Conservation (phyloP, 2,888 invertebrate genomes). For the Griposia aprilina region DNA sequence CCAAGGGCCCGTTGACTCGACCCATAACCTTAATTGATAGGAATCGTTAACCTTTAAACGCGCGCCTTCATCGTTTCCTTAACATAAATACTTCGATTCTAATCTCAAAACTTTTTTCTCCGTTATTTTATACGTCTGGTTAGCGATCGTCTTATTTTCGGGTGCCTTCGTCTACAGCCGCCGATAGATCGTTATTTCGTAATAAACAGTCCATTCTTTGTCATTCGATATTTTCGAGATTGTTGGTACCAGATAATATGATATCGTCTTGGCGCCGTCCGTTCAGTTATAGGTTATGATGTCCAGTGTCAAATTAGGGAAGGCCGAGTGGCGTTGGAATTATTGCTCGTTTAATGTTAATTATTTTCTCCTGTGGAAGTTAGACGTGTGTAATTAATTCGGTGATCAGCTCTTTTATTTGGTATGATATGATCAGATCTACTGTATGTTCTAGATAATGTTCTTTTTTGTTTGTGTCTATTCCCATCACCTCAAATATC, state of each 20-base stretch:
- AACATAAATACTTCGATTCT: slow-evolving; percentile 89
- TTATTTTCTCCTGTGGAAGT: slow-evolving; percentile 70
- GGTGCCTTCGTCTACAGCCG: slow-evolving; percentile 81
- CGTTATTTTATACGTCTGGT: slow-evolving; percentile 86
- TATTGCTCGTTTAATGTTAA: slow-evolving; percentile 73
- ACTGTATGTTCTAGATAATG: slow-evolving; percentile 9
- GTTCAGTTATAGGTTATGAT: slow-evolving; percentile 79
- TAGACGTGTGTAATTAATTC: slow-evolving; percentile 66
- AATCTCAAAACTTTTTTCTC: slow-evolving; percentile 85
- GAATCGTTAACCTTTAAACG: slow-evolving; percentile 90
- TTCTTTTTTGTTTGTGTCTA: slow-evolving; percentile 12
- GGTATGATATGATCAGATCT: slow-evolving; percentile 44
- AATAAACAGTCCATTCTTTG: slow-evolving; percentile 90
- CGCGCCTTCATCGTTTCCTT: slow-evolving; percentile 85
- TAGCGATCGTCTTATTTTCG: slow-evolving; percentile 88
- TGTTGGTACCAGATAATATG: slow-evolving; percentile 79
- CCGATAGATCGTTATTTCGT: slow-evolving; percentile 88
- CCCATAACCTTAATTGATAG: slow-evolving; percentile 91
- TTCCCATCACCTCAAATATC: slow-evolving; percentile 3
- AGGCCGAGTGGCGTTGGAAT: slow-evolving; percentile 68
- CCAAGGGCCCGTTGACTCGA: slow-evolving; percentile 79
- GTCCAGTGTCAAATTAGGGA: slow-evolving; percentile 79
- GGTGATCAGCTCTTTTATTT: slow-evolving; percentile 54
- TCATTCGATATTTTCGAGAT: slow-evolving; percentile 88
- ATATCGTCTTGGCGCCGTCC: slow-evolving; percentile 83